Conservation (phyloP, 2,113 vertebrate species). For the Crotalus viridis region DNA sequence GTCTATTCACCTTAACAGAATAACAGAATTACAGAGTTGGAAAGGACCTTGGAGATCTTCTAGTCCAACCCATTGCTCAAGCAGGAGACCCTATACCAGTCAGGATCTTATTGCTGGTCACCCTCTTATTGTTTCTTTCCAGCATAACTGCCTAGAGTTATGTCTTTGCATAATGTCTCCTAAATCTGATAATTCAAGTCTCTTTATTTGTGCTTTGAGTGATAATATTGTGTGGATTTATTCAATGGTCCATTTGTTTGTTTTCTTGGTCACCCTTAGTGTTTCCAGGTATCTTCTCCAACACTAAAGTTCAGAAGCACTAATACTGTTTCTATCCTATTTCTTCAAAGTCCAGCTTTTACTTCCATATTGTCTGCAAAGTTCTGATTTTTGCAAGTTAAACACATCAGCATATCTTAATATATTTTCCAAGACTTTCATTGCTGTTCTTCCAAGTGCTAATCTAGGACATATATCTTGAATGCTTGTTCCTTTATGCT, state of each 20-base stretch:
- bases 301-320: background rate
- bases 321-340: background rate
- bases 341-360: background rate
- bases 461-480: background rate
- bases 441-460: background rate
- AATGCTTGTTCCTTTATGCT: background rate
- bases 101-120: background rate
- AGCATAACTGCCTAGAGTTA: background rate
- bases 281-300: background rate
- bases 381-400: background rate
- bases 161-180: background rate
- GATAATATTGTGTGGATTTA: background rate
- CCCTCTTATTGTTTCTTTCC: background rate
- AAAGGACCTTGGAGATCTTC: no score
- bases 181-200: background rate
- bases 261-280: background rate
- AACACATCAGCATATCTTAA: background rate
- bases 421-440: background rate
- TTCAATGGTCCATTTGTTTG: background rate
- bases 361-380: background rate
- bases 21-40: no score
- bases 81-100: no score
- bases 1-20: background rate
- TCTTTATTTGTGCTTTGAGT: background rate
- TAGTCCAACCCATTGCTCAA: no score